Evolutionary conservation across 1,140 invertebrate species (phyloP).

Genomic region (Sipha flava): DNA sequence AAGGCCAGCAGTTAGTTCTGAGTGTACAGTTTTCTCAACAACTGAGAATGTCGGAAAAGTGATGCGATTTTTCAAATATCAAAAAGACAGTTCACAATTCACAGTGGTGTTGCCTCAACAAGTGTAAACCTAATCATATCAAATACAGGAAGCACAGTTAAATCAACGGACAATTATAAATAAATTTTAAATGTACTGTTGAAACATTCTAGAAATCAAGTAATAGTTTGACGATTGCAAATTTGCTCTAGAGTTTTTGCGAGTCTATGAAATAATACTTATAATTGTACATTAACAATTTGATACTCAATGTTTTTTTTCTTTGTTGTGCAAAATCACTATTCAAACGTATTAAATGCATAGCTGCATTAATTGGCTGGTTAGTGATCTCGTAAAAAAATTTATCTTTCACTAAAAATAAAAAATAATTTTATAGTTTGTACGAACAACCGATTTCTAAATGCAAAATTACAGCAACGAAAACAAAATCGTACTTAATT

Average conservation of each 20-base stretch:
- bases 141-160: neutral
- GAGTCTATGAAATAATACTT: neutral
- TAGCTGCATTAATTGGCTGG: neutral
- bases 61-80: no score
- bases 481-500: neutral
- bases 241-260: neutral
- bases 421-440: neutral
- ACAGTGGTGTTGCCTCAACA: no score
- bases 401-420: neutral
- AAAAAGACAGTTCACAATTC: no score
- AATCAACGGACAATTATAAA: neutral
- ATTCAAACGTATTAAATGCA: neutral
- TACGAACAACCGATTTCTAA: neutral
- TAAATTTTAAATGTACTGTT: neutral
- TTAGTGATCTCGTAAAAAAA: neutral
- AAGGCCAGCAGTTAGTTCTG: no score
- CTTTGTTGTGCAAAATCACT: neutral
- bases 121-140: no score
- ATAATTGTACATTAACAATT: neutral
- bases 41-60: no score
- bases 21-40: no score
- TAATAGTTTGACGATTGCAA: neutral
- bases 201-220: neutral
- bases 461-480: neutral
- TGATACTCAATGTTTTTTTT: neutral